A percentile compares a stretch with the other conserved stretches of the same genome.
These are phyloP conservation scores for Ophraella communa DNA, from an alignment of 2,888 invertebrate genomes.

Conservation along the genomic window DNA sequence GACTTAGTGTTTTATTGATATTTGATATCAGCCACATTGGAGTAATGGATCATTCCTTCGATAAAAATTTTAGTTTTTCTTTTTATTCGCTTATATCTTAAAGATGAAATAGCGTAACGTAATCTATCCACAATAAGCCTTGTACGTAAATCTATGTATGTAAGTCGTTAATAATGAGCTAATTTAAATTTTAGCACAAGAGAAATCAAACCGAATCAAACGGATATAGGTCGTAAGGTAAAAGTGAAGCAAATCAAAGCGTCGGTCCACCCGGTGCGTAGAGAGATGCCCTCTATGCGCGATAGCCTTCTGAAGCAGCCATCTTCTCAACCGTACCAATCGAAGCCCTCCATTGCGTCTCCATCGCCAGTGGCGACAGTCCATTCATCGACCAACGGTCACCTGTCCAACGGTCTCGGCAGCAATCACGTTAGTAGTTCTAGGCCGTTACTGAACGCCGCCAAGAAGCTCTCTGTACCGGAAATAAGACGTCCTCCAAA, in stretches of 20 bases:
- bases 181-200: conserved; percentile 83
- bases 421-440: conserved; percentile 59
- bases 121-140: too few relatives aligned
- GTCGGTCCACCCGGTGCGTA: conserved; percentile 43
- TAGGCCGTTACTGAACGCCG: conserved; percentile 55
- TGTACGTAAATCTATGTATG: too few relatives aligned
- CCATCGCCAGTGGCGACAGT: conserved; percentile 46
- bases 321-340: conserved; percentile 47
- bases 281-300: conserved; percentile 52
- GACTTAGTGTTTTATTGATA: too few relatives aligned
- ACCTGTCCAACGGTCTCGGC: conserved; percentile 53
- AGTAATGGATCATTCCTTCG: too few relatives aligned
- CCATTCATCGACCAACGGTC: conserved; percentile 50
- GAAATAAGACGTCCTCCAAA: conserved; percentile 78
- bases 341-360: conserved; percentile 38
- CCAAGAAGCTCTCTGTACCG: conserved; percentile 62
- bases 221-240: conserved; percentile 87
- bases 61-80: background rate
- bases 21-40: too few relatives aligned
- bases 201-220: conserved; percentile 91
- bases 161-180: too few relatives aligned
- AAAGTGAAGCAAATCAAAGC: conserved; percentile 69
- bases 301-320: conserved; percentile 51
- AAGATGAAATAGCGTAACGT: too few relatives aligned
- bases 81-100: background rate